Base-by-base conservation (phyloP, 2,797 vertebrate species). In the Spinus pinus region DNA sequence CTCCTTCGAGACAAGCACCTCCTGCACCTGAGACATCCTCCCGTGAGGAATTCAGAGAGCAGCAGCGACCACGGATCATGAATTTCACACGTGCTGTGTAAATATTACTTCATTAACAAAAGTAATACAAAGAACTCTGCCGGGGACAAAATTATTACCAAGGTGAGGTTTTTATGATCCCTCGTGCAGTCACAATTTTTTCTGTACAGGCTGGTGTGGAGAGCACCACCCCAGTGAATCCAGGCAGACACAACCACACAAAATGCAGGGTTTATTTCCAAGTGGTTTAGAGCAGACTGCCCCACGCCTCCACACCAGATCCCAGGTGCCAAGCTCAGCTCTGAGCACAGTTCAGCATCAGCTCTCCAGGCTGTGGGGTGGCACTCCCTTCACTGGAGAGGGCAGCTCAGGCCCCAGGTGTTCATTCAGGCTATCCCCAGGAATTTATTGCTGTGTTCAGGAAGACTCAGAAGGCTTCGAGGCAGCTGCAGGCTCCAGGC, bases 211-310 rank as follows among this genome's bases (percentile, higher is more conserved):
- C 33, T 30, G 27, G 4, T 25, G 39, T 11, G 18, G 13, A 19
- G 14, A 35, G 33, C 20, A 62, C 13, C 7, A 23, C 60, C 41
- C 4, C 53, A 74, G 58, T 14, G 75, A 86, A 81, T 61, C 19
- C 30, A 61, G 61, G 24, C 93, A 86, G 83, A 88, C 83, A 53
- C 56, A 62, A 44, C 58, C 81, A 31, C 82, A 94, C 72, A 70
- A 54, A 83, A 72, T 0, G 7, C 7, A 53, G 53, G 46, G 53
- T 94, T 96, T 92, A 95, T 94, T 96, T 72, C 66, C 51, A 62
- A 58, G 30, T 65, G 70, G 66, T 91, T 42, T 2, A 3, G 73
- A 77, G 51, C 46, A 64, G 46, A 83, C 27, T 60, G 10, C 70
- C 25, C 2, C 3, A 56, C 9, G 58, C 6, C 77, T 72, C 75